Evolutionary conservation across 2,113 vertebrate genomes (phyloP), one percentile per base, ranked within the genome.

Genomic region (Taurulus bubalis): DNA sequence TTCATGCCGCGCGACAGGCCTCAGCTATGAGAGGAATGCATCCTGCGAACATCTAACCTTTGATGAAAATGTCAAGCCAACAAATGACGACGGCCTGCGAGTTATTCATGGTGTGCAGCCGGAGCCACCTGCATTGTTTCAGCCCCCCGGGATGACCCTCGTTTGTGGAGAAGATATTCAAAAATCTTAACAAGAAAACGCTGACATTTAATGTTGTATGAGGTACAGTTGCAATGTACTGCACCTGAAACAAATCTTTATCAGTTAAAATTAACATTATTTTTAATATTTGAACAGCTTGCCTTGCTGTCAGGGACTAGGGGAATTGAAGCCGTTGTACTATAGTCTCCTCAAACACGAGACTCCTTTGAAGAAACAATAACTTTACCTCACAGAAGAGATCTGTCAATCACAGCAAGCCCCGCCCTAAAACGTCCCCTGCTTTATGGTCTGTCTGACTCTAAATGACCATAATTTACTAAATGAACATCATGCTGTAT

Each of bases 41-140:
- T 73, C 42, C 73, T 40, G 82, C 80, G 45, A 89, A 59, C 77
- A 77, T 86, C 80, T 92, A 78, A 92, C 89, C 91, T 91, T 91
- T 88, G 1, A 14, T 49, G 84, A 65, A 89, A 90, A 92, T 90
- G 91, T 91, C 91, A 87, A 64, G 24, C 28, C 72, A 45, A 42
- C 79, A 72, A 67, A 85, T 22, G 62, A 56, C 59, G 34, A 59
- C 28, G 18, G 65, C 67, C 53, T 63, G 56, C 22, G 1, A 78
- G 87, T 82, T 90, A 81, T 89, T 89, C 78, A 63, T 77, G 83
- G 86, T 28, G 66, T 8, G 7, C 53, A 71, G 74, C 67, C 10
- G 3, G 12, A 84, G n/a, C 55, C 82, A 82, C 86, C 77, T 84
- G 70, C 70, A 63, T 40, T 18, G 69, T 58, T 71, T 85, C 71